Evolutionary conservation across 2,797 vertebrate species (phyloP).

Genomic region (Buceros bicornis): DNA sequence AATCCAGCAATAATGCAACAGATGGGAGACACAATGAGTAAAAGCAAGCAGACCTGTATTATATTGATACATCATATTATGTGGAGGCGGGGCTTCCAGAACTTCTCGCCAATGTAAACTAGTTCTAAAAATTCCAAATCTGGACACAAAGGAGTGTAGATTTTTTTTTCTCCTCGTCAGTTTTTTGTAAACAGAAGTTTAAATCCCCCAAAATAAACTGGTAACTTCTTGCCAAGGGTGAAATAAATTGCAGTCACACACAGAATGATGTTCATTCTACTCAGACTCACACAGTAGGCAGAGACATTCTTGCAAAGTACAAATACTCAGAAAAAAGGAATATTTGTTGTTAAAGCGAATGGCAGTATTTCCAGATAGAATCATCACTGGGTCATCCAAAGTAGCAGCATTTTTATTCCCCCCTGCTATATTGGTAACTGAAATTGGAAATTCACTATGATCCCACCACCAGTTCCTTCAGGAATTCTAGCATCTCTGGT

Average conservation of each 20-base stretch:
- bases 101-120: conserved; percentile 29
- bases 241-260: background rate
- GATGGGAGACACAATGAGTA: background rate
- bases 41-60: conserved; percentile 39
- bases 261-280: background rate
- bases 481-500: background rate
- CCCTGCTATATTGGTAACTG: background rate
- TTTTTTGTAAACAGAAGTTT: background rate
- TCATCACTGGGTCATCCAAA: background rate
- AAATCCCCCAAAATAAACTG: background rate
- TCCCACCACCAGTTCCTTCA: background rate
- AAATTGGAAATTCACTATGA: background rate
- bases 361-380: background rate
- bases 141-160: background rate
- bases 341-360: background rate
- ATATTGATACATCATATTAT: conserved; percentile 44
- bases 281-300: background rate
- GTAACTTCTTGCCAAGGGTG: background rate
- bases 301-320: background rate
- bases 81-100: conserved; percentile 31
- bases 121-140: conserved; percentile 46
- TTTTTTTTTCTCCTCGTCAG: background rate
- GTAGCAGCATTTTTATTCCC: background rate
- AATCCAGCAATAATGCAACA: conserved; percentile 58
- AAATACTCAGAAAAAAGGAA: background rate